Evolutionary conservation across 2,797 vertebrate species (phyloP).

Genomic region (Thaleichthys pacificus): DNA sequence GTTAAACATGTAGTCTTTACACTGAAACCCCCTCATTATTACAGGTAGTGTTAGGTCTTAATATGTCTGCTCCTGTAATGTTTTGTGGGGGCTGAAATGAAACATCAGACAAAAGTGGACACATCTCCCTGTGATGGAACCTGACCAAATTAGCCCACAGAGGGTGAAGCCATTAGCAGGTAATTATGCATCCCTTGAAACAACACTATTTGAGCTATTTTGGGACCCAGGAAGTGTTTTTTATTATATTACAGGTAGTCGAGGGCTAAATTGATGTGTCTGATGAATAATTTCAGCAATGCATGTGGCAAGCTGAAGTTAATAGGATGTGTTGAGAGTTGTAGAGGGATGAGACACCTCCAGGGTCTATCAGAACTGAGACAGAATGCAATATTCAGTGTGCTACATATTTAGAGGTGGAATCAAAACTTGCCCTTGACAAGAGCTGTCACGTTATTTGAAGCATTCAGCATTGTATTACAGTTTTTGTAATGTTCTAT

Average conservation of each 20-base stretch:
- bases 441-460: constrained; percentile 11
- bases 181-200: constrained; percentile 38
- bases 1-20: background rate
- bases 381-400: constrained; percentile 32
- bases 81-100: background rate
- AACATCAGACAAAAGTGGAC: background rate
- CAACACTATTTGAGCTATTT: constrained; percentile 42
- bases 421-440: constrained; percentile 46
- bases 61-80: background rate
- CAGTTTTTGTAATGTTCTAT: background rate
- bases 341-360: constrained; percentile 48
- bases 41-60: background rate
- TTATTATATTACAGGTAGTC: background rate
- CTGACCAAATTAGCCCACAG: constrained; percentile 31
- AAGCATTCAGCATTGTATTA: background rate
- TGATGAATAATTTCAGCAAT: constrained; percentile 45
- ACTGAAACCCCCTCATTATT: background rate
- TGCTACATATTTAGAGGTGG: constrained; percentile 23
- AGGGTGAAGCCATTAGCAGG: constrained; percentile 26
- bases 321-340: constrained; percentile 35
- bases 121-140: constrained; percentile 31
- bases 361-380: constrained; percentile 22
- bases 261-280: constrained; percentile 36
- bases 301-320: constrained; percentile 11
- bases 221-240: constrained; percentile 23